These are phyloP conservation scores for Euplagia quadripunctaria DNA, from an alignment of 2,888 invertebrate genomes.

Conservation along the genomic window DNA sequence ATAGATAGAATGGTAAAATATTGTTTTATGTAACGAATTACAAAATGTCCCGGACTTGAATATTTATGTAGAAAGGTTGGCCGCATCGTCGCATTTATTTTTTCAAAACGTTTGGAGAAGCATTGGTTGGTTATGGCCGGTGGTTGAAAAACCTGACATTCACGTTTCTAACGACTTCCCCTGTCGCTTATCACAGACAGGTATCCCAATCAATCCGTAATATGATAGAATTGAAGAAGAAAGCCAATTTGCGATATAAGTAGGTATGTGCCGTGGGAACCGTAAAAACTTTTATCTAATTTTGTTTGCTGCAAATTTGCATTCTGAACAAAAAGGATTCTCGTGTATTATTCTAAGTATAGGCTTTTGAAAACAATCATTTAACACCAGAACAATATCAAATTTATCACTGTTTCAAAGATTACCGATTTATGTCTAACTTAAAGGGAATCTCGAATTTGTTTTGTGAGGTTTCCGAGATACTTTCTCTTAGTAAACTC, in stretches of 20 bases:
- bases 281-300: too few relatives aligned
- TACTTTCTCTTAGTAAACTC: slow-evolving; percentile 51
- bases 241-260: background rate
- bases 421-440: slow-evolving; percentile 29
- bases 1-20: slow-evolving; percentile 31
- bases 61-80: too few relatives aligned
- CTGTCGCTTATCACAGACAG: background rate
- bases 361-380: background rate
- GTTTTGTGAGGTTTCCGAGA: slow-evolving; percentile 27
- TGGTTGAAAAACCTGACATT: background rate
- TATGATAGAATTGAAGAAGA: background rate
- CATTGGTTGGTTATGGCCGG: background rate
- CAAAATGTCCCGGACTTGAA: slow-evolving; percentile 24
- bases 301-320: too few relatives aligned
- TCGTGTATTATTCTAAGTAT: background rate
- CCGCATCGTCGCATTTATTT: too few relatives aligned
- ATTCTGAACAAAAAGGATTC: background rate
- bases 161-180: background rate
- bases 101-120: background rate
- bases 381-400: slow-evolving; percentile 28
- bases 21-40: slow-evolving; percentile 46
- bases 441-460: slow-evolving; percentile 35
- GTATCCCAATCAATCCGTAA: background rate
- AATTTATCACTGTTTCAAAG: slow-evolving; percentile 22
- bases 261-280: too few relatives aligned